These are phyloP conservation scores for Acrocephalus arundinaceus DNA, from an alignment of 2,113 vertebrate genomes.

Conservation along the genomic window DNA sequence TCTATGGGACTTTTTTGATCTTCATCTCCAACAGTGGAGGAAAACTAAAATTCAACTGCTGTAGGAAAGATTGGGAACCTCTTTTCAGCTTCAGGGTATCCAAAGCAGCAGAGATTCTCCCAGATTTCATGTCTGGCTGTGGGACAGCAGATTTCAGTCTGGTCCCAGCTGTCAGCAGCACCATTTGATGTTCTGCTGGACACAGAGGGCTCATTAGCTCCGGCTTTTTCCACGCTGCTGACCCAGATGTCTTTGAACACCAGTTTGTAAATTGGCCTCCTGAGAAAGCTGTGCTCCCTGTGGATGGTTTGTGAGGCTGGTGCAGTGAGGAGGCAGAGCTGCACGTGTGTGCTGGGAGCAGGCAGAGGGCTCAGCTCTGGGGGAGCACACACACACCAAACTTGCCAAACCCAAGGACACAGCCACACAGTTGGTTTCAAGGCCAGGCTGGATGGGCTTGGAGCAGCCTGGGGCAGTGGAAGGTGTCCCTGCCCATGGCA, in stretches of 20 bases:
- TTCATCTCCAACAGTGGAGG: neutral
- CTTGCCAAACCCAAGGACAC: neutral
- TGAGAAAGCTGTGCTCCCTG: neutral
- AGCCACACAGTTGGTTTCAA: neutral
- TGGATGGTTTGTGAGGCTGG: neutral
- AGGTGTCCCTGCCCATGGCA: neutral
- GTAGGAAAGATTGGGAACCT: neutral
- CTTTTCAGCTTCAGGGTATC: neutral
- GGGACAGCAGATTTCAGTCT: neutral
- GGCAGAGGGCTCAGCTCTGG: neutral
- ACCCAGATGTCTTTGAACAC: neutral
- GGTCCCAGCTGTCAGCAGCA: neutral
- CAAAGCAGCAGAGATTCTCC: neutral
- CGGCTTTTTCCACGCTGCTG: neutral
- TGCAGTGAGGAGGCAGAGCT: neutral
- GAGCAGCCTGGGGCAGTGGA: neutral
- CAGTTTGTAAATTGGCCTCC: neutral
- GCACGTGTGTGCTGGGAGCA: rapidly evolving
- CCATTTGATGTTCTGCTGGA: neutral
- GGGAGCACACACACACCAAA: neutral
- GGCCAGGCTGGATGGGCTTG: neutral
- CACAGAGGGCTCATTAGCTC: neutral
- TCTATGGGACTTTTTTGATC: neutral
- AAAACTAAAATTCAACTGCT: neutral
- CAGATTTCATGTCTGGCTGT: neutral